A percentile compares a stretch with the other conserved stretches of the same genome.
Conservation (phyloP, 2,888 invertebrate genomes). For the Eupithecia insigniata region DNA sequence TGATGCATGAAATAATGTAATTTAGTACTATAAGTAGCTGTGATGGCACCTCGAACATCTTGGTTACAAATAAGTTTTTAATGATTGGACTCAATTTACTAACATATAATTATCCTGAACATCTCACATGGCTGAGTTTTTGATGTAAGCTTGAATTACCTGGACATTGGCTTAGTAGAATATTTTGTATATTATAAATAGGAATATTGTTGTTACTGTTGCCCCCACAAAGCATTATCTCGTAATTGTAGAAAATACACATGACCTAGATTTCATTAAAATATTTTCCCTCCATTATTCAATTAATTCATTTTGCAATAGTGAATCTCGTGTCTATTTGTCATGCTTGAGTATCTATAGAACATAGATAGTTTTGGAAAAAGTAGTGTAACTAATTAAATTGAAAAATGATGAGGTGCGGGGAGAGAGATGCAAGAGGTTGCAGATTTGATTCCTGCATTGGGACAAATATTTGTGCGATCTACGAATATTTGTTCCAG, state of each 20-base stretch:
- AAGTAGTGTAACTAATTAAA: no score
- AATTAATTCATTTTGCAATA: background rate
- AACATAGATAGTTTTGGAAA: background rate
- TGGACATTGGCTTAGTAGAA: background rate
- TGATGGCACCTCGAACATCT: background rate
- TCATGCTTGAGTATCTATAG: background rate
- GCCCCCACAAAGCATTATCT: background rate
- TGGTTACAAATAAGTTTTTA: background rate
- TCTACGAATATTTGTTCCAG: no score
- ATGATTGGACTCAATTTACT: background rate
- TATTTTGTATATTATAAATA: no score
- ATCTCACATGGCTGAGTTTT: background rate
- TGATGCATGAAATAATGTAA: background rate
- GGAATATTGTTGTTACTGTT: background rate
- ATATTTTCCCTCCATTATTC: conserved; percentile 13
- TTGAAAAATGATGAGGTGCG: no score
- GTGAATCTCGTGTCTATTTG: background rate
- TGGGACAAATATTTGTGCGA: no score
- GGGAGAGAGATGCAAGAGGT: no score
- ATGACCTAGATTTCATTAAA: no score
- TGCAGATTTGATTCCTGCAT: no score
- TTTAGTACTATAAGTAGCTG: background rate
- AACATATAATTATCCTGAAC: background rate
- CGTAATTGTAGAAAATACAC: background rate
- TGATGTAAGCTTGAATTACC: background rate